phyloP scores from a whole-genome alignment of 2,113 vertebrate genomes.

The Arizona elegans region DNA sequence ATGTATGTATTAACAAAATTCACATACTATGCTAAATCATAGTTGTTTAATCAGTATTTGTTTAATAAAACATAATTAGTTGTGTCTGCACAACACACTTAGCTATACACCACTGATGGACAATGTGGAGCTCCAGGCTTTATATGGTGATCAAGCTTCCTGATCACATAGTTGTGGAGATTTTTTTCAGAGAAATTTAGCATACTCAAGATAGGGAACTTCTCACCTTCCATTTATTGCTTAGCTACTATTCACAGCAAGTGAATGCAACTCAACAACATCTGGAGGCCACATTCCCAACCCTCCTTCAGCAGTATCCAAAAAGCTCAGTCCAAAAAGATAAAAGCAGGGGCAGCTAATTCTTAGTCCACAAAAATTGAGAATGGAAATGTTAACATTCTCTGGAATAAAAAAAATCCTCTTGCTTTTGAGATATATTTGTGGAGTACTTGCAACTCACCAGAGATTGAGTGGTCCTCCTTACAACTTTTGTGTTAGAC shows the following conservation, averaged over 20 bases:
- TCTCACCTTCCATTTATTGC: background rate
- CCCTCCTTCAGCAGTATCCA: background rate
- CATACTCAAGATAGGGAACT: background rate
- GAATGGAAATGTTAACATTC: background rate
- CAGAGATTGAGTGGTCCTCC: background rate
- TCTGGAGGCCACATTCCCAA: background rate
- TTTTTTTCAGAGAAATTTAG: background rate
- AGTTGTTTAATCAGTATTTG: background rate
- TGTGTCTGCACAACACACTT: background rate
- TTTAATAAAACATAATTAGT: background rate
- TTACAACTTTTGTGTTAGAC: background rate
- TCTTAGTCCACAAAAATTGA: background rate
- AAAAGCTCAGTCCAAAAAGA: background rate
- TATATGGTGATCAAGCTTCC: background rate
- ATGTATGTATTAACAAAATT: background rate
- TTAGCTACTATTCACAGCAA: background rate
- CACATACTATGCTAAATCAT: background rate
- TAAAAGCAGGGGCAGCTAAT: background rate
- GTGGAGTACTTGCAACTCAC: background rate
- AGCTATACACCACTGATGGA: background rate
- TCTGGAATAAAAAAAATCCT: background rate
- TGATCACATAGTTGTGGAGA: background rate
- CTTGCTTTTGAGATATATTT: background rate
- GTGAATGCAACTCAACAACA: background rate
- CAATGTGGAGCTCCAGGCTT: background rate